Base-by-base conservation (phyloP, 2,797 vertebrate species). In the Sebastes dallii region DNA sequence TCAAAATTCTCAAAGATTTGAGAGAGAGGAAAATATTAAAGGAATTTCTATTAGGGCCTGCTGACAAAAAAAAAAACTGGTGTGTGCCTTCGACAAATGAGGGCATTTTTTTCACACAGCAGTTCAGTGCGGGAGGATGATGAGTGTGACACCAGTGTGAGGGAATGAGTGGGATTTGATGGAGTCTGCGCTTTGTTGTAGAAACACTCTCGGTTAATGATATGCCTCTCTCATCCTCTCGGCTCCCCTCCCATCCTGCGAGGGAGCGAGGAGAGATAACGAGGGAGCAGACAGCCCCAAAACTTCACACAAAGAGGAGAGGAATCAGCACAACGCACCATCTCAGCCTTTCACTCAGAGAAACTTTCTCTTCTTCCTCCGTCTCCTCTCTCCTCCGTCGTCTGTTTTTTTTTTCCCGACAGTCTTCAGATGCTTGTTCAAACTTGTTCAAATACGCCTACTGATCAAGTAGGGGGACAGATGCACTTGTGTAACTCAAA, bases 131-230 rank as follows among this genome's bases (percentile, higher is more conserved):
- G 59, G 46, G 77, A 72, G 86, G 85, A 88, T 81, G 84, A 80
- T 80, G 85, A 85, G 85, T 75, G 67, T 85, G 88, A 91, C 87
- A 89, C 72, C 72, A 75, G 75, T 82, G 87, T 88, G 84, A 86
- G 82, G 83, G 87, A 89, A 87, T 75, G 86, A 88, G 80, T 91
- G 89, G 84, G 86, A 89, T 91, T 87, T 89, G 86, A 91, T 89
- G 80, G 90, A 89, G 90, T 87, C 85, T 85, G 80, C 25, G 74
- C 87, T 92, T 93, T 94, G 92, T 90, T 92, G 89, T 86, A 85
- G 91, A 91, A 91, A 90, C 90, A 88, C 90, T 90, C 89, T 88
- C 54, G 78, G 90, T 91, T 92, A 93, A 92, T 92, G 91, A 94
- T 88, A 92, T 88, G 81, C 86, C 84, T 90, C 91, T 92, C 86